phyloP scores from a whole-genome alignment of 2,113 vertebrate species.

The Antennarius striatus region DNA sequence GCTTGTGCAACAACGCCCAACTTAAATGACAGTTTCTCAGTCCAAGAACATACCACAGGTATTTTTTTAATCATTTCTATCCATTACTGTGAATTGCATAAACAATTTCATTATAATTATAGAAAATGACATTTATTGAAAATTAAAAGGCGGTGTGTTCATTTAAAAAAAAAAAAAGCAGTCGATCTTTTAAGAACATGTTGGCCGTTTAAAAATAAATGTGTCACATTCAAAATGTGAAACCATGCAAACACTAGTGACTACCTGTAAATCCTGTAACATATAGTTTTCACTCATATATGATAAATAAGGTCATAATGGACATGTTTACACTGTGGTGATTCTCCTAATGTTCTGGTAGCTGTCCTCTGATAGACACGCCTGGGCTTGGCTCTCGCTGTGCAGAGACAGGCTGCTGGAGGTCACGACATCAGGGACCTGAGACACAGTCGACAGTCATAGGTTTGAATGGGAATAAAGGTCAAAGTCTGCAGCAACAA shows the following conservation, averaged over 20 bases:
- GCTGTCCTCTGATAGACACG: conserved; percentile 19
- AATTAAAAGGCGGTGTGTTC: too few relatives aligned
- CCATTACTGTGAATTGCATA: too few relatives aligned
- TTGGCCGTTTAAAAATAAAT: background rate
- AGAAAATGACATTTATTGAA: too few relatives aligned
- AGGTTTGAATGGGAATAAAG: background rate
- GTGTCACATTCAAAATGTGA: conserved; percentile 3
- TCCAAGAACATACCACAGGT: too few relatives aligned
- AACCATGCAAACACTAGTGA: background rate
- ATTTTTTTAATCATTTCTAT: too few relatives aligned
- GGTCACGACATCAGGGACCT: conserved; percentile 65
- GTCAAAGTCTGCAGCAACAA: background rate
- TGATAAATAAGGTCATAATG: background rate
- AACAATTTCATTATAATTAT: too few relatives aligned
- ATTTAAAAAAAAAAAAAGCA: background rate
- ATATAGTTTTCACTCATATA: background rate
- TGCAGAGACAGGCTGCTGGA: conserved; percentile 45
- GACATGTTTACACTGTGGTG: conserved; percentile 64
- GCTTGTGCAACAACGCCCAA: too few relatives aligned
- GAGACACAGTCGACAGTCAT: conserved; percentile 6
- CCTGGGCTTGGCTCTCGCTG: conserved; percentile 17
- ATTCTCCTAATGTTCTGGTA: conserved; percentile 44
- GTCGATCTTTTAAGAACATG: background rate
- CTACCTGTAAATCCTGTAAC: background rate
- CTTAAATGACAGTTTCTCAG: too few relatives aligned